These are phyloP conservation scores for Chrysotoxum bicinctum DNA, from an alignment of 2,888 invertebrate species.

Conservation along the genomic window DNA sequence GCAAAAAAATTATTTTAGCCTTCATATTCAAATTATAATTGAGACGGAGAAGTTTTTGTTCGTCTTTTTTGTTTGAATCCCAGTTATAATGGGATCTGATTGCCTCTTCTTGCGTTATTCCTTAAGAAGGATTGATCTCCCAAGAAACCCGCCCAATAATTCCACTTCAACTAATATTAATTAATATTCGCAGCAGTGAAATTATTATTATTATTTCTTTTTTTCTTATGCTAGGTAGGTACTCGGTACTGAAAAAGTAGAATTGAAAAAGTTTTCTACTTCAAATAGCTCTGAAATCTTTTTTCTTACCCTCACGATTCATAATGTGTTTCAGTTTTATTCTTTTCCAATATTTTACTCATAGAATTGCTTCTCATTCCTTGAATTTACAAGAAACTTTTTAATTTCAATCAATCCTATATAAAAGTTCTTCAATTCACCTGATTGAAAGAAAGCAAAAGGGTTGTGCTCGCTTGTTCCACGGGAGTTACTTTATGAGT, in stretches of 20 bases:
- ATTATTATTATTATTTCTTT: conserved; percentile 39
- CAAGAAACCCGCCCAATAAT: neutral
- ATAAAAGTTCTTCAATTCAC: conserved; percentile 66
- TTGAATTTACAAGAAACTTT: conserved; percentile 40
- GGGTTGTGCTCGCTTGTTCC: conserved; percentile 21
- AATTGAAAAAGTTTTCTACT: conserved; percentile 69
- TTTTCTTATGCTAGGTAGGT: neutral
- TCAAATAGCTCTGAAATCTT: conserved; percentile 65
- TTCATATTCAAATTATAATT: neutral
- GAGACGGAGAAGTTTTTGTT: neutral
- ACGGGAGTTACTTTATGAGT: neutral
- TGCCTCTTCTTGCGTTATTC: conserved; percentile 29
- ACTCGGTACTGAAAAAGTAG: conserved; percentile 36
- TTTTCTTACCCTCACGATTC: conserved; percentile 16
- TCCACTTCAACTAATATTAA: conserved; percentile 43
- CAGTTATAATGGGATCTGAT: conserved; percentile 25
- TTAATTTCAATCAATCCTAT: conserved; percentile 70
- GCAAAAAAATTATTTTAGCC: neutral
- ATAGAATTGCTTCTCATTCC: conserved; percentile 1
- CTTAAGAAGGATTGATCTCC: neutral
- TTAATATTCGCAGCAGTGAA: conserved; percentile 63
- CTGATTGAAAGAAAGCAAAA: conserved; percentile 58
- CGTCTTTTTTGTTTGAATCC: neutral
- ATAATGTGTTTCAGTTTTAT: conserved; percentile 63
- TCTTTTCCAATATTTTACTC: conserved; percentile 49